Conservation (phyloP, 2,797 vertebrate genomes). For the Myotis planiceps region DNA sequence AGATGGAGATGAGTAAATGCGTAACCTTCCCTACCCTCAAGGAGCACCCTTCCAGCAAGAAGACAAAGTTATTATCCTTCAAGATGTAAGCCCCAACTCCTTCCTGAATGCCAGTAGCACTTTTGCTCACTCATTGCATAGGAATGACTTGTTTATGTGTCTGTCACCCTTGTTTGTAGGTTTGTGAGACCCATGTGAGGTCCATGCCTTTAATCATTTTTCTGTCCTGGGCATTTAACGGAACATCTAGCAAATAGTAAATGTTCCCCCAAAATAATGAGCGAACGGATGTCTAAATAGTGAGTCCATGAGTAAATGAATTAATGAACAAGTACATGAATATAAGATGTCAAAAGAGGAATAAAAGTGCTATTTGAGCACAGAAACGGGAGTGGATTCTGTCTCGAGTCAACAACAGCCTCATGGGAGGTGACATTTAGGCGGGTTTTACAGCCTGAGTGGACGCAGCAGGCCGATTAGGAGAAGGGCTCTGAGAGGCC, state of each 20-base stretch:
- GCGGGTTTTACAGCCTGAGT: background rate
- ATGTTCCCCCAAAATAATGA: background rate
- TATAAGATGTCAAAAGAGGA: background rate
- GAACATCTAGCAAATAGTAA: background rate
- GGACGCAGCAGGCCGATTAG: no score
- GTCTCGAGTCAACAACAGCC: background rate
- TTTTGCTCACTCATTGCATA: background rate
- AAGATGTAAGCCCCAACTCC: background rate
- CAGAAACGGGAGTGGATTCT: background rate
- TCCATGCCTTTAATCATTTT: background rate
- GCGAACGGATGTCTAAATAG: background rate
- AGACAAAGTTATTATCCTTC: background rate
- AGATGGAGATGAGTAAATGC: background rate
- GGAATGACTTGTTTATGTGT: background rate
- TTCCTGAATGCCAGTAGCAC: background rate
- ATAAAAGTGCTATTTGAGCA: background rate
- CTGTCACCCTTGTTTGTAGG: background rate
- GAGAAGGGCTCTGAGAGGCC: background rate
- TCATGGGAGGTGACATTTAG: background rate
- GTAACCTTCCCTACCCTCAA: background rate
- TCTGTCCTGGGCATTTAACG: background rate
- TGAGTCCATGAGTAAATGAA: background rate
- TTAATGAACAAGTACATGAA: background rate
- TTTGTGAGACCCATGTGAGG: background rate
- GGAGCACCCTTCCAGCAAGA: background rate